Conservation (phyloP, 2,113 vertebrate species). For the Hystrix brachyura region DNA sequence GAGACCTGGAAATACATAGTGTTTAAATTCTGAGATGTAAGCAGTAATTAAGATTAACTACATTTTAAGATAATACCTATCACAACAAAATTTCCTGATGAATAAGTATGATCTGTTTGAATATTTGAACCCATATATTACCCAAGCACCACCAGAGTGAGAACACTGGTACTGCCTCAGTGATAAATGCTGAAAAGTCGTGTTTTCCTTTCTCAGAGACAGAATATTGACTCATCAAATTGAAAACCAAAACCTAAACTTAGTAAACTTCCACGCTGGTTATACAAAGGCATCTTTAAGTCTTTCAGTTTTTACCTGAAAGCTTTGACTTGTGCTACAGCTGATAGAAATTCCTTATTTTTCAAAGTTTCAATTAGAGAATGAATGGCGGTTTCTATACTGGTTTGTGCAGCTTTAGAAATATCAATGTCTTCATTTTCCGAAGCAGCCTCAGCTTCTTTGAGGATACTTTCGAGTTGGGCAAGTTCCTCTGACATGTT, state of each 20-base stretch:
- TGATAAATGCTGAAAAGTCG: not conserved
- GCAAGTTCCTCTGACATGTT: constrained; percentile 98
- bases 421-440: constrained; percentile 92
- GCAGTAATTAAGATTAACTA: not conserved
- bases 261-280: not conserved
- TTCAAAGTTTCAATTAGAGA: constrained; percentile 95
- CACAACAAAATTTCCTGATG: not conserved
- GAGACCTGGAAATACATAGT: constrained; percentile 88
- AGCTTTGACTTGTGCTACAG: constrained; percentile 96
- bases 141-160: not conserved
- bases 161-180: not conserved
- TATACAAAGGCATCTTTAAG: not conserved
- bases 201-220: not conserved
- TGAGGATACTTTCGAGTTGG: constrained; percentile 94
- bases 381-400: constrained; percentile 96
- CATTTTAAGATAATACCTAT: not conserved
- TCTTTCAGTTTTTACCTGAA: constrained; percentile 91
- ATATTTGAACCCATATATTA: not conserved
- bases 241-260: not conserved
- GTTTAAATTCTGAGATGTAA: not conserved
- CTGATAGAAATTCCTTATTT: constrained; percentile 93
- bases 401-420: constrained; percentile 93
- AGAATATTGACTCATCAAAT: not conserved
- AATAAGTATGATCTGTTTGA: not conserved
- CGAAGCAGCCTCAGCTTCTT: constrained; percentile 92